Conservation (phyloP, 2,888 invertebrate species). For the Phyto melanocephala region DNA sequence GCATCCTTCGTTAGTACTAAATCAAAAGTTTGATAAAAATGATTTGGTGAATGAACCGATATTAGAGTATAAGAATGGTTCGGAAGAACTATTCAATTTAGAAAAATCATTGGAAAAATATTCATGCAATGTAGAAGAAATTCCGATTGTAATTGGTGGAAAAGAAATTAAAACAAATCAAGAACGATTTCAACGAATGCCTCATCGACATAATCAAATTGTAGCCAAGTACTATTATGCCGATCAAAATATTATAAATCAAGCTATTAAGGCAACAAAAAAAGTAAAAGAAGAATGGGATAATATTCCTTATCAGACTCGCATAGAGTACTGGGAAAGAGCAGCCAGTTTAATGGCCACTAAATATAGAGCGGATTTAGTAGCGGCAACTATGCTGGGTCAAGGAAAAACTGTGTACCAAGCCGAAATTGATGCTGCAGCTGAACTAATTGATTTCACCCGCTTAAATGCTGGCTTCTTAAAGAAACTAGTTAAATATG, state of each 20-base stretch:
- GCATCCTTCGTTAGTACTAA: constrained; percentile 72
- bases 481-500: constrained; percentile 90
- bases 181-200: constrained; percentile 88
- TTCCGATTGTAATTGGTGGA: constrained; percentile 96
- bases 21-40: constrained; percentile 83
- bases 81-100: constrained; percentile 87
- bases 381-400: constrained; percentile 97
- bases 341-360: constrained; percentile 94
- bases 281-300: constrained; percentile 93
- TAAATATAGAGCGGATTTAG: constrained; percentile 90
- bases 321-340: constrained; percentile 88
- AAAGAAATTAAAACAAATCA: constrained; percentile 86
- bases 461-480: constrained; percentile 88
- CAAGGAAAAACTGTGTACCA: constrained; percentile 96
- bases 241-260: constrained; percentile 86
- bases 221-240: constrained; percentile 96
- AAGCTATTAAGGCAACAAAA: constrained; percentile 88
- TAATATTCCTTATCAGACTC: constrained; percentile 86
- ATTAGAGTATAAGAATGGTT: constrained; percentile 87
- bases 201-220: constrained; percentile 90
- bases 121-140: constrained; percentile 84
- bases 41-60: constrained; percentile 88
- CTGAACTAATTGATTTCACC: constrained; percentile 96
- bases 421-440: constrained; percentile 97
- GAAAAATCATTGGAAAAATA: constrained; percentile 84